phyloP scores from a whole-genome alignment of 2,888 invertebrate genomes.

The Mylabris sibirica region DNA sequence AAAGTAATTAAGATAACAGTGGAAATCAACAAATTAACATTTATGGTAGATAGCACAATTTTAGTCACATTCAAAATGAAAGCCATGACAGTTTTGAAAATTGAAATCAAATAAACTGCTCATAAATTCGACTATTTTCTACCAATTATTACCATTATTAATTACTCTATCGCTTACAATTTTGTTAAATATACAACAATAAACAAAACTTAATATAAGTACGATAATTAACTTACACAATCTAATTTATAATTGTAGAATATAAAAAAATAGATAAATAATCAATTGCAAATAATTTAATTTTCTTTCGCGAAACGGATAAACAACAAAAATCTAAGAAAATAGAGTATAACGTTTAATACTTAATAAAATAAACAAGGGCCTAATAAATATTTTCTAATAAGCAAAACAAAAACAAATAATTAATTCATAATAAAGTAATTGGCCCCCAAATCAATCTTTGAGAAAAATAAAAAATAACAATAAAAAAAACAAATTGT shows the following conservation, averaged over 20 bases:
- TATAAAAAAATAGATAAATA: constrained; percentile 1
- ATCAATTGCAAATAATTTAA: neutral
- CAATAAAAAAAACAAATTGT: constrained; percentile 51
- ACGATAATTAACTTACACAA: neutral
- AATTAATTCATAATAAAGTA: neutral
- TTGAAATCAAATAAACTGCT: neutral
- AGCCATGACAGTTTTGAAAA: neutral
- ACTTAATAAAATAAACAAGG: neutral
- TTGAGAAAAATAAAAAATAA: neutral
- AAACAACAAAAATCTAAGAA: neutral
- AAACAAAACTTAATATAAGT: neutral
- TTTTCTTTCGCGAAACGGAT: neutral
- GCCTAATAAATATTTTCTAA: constrained; percentile 20
- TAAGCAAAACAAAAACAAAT: neutral
- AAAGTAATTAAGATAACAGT: constrained; percentile 40
- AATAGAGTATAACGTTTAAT: neutral
- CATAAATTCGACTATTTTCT: constrained; percentile 8
- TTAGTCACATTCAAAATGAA: constrained; percentile 7
- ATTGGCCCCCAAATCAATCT: constrained; percentile 2
- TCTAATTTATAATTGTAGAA: neutral
- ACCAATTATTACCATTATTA: neutral
- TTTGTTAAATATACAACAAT: constrained; percentile 4
- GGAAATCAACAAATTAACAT: constrained; percentile 24
- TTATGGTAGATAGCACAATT: neutral
- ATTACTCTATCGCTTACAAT: neutral